phyloP scores from a whole-genome alignment of 2,888 invertebrate species.

The Sesamia inferens region DNA sequence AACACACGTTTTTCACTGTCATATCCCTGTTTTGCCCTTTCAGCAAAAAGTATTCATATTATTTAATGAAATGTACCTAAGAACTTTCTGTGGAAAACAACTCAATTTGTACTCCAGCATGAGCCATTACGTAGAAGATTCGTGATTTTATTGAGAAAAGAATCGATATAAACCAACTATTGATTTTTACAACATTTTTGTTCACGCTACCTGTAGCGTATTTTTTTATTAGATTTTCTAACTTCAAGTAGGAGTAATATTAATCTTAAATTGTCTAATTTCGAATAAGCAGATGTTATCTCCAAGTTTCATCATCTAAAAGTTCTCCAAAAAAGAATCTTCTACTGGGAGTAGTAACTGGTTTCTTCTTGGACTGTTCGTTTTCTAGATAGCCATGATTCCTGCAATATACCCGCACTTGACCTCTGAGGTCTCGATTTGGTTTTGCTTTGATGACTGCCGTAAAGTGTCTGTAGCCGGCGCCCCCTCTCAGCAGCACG shows the following conservation, averaged over 20 bases:
- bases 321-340: constrained; percentile 40
- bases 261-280: constrained; percentile 18
- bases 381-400: neutral
- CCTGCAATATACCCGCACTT: constrained; percentile 74
- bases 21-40: neutral
- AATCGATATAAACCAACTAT: neutral
- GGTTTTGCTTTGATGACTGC: constrained; percentile 73
- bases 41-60: neutral
- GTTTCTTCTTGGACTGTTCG: neutral
- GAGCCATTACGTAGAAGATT: neutral
- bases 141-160: neutral
- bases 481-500: constrained; percentile 79
- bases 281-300: constrained; percentile 3
- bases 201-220: constrained; percentile 2
- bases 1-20: neutral
- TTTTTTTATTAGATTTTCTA: neutral
- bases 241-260: neutral
- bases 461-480: constrained; percentile 75
- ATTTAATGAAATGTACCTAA: neutral
- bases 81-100: neutral
- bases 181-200: constrained; percentile 12
- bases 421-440: constrained; percentile 68
- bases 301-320: constrained; percentile 12
- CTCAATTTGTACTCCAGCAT: neutral
- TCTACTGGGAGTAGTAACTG: neutral